Conservation (phyloP, 2,888 invertebrate genomes). For the Hypena proboscidalis region DNA sequence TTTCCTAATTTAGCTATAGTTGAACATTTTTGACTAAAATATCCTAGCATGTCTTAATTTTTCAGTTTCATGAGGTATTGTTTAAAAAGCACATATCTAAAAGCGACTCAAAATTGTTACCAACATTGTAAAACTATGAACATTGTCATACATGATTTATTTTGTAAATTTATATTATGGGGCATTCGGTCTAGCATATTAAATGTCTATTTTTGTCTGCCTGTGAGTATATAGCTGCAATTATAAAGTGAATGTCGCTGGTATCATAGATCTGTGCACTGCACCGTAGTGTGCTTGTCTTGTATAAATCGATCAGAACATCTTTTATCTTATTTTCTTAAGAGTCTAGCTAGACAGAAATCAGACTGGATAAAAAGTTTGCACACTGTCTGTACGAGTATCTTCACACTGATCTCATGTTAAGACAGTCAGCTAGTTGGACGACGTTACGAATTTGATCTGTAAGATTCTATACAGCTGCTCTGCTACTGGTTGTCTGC, state of each 20-base stretch:
- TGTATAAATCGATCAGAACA: slow-evolving; percentile 47
- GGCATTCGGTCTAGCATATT: slow-evolving; percentile 58
- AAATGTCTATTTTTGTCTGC: slow-evolving; percentile 40
- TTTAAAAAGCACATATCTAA: slow-evolving; percentile 17
- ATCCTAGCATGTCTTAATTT: slow-evolving; percentile 48
- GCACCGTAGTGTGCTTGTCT: slow-evolving; percentile 57
- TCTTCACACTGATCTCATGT: no score
- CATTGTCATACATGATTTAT: slow-evolving; percentile 3
- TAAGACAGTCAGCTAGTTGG: no score
- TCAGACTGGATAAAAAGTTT: no score
- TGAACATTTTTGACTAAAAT: slow-evolving; percentile 28
- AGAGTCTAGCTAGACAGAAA: no score
- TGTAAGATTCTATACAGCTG: no score
- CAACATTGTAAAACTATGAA: slow-evolving; percentile 5
- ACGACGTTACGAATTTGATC: no score
- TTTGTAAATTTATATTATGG: slow-evolving; percentile 30
- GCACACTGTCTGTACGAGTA: no score
- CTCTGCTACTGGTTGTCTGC: no score
- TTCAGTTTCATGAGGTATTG: slow-evolving; percentile 48
- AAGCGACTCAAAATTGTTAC: slow-evolving; percentile 10
- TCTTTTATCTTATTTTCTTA: no score
- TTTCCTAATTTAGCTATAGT: slow-evolving; percentile 10
- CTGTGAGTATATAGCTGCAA: slow-evolving; percentile 56
- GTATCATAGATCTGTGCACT: slow-evolving; percentile 54
- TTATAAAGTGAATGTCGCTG: slow-evolving; percentile 62